phyloP scores from a whole-genome alignment of 2,797 vertebrate species.

The Zonotrichia albicollis region DNA sequence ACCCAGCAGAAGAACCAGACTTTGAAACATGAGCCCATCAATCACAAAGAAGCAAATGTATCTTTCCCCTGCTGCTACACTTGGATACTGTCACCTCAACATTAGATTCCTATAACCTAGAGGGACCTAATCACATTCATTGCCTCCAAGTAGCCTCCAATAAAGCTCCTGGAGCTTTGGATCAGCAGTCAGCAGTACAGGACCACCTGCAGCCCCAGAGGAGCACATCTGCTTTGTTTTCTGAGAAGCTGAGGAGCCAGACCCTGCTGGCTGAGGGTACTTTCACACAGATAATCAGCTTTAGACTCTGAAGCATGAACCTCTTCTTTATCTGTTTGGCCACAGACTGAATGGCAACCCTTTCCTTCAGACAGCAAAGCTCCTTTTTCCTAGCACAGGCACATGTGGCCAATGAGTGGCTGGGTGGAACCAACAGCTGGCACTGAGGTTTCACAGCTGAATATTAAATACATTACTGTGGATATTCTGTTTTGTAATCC shows the following conservation, averaged over 20 bases:
- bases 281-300: not conserved
- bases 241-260: not conserved
- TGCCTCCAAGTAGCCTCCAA: not conserved
- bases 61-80: not conserved
- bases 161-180: not conserved
- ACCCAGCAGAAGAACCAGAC: not conserved
- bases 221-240: not conserved
- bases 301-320: not conserved
- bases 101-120: fast-evolving
- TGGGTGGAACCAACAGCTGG: not conserved
- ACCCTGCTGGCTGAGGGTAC: not conserved
- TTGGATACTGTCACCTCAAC: not conserved
- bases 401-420: not conserved
- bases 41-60: not conserved
- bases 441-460: not conserved
- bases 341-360: not conserved
- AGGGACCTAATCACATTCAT: not conserved
- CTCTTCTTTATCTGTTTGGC: not conserved
- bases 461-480: not conserved
- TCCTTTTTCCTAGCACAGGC: not conserved
- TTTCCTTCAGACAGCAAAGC: not conserved
- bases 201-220: not conserved
- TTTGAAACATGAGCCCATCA: not conserved
- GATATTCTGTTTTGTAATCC: not conserved
- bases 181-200: not conserved